These are phyloP conservation scores for Dendrolimus kikuchii DNA, from an alignment of 1,140 invertebrate species.

Conservation along the genomic window DNA sequence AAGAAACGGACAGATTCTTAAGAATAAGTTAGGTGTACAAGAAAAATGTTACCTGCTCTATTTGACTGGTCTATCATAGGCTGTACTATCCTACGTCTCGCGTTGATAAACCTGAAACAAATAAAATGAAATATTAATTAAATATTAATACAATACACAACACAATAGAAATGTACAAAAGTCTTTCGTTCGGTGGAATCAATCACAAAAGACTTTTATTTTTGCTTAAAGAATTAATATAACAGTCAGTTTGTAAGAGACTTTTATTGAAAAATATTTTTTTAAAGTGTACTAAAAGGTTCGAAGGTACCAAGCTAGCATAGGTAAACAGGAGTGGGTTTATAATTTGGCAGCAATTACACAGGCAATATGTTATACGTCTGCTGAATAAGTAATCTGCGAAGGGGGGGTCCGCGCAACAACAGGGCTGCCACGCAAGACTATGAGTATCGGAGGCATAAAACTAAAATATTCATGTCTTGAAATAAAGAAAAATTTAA, in stretches of 20 bases:
- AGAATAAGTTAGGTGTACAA: conserved; percentile 35
- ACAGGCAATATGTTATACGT: conserved; percentile 23
- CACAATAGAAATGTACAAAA: too few relatives aligned
- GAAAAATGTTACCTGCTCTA: conserved; percentile 91
- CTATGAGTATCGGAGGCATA: too few relatives aligned
- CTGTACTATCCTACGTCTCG: conserved; percentile 96
- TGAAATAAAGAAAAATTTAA: too few relatives aligned
- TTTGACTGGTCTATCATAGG: conserved; percentile 98
- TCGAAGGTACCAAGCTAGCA: conserved; percentile 1
- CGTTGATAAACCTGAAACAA: conserved; percentile 97
- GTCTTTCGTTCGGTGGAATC: too few relatives aligned
- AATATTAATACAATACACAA: neutral
- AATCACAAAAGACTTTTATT: too few relatives aligned
- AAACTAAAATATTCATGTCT: too few relatives aligned
- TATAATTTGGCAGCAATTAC: conserved; percentile 34
- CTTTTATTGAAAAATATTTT: too few relatives aligned
- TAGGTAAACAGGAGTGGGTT: conserved; percentile 1
- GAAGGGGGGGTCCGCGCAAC: neutral
- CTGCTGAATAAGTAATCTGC: conserved; percentile 38
- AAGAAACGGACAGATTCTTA: too few relatives aligned
- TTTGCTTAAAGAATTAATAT: too few relatives aligned
- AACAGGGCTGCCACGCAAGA: too few relatives aligned
- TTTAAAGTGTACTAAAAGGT: too few relatives aligned
- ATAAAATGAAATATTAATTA: conserved; percentile 16
- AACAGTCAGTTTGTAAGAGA: too few relatives aligned